phyloP scores from a whole-genome alignment of 1,140 invertebrate species.

The Neodiprion virginianus region DNA sequence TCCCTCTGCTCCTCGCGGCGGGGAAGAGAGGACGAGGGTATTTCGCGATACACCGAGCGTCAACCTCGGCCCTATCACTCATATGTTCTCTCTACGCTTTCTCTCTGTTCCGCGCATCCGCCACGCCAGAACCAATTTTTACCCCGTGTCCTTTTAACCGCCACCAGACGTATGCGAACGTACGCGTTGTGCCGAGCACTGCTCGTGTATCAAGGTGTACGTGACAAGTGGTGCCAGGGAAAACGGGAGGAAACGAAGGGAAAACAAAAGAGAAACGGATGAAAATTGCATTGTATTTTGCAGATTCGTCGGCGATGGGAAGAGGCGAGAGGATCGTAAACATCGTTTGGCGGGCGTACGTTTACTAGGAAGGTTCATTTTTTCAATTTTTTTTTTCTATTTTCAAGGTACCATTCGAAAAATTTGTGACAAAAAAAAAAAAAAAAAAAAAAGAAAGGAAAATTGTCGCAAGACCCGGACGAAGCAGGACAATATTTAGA shows the following conservation, averaged over 20 bases:
- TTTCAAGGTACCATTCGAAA: no score
- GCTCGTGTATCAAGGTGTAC: not conserved
- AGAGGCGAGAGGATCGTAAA: not conserved
- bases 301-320: slow-evolving; percentile 15
- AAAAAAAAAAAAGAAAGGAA: no score
- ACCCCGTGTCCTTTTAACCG: not conserved
- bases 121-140: not conserved
- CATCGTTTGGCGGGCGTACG: not conserved
- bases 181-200: slow-evolving; percentile 8
- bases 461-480: no score
- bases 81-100: slow-evolving; percentile 3
- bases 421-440: no score
- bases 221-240: no score
- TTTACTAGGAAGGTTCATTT: no score
- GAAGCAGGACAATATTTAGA: no score
- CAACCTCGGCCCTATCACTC: not conserved
- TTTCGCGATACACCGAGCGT: not conserved
- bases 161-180: no score
- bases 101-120: not conserved
- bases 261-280: not conserved
- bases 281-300: slow-evolving; percentile 15
- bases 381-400: no score
- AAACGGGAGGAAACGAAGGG: not conserved
- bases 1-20: slow-evolving; percentile 16
- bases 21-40: not conserved